These are phyloP conservation scores for Palythoa grandis DNA, from an alignment of 92 coral and sea anemone species.

Conservation along the genomic window DNA sequence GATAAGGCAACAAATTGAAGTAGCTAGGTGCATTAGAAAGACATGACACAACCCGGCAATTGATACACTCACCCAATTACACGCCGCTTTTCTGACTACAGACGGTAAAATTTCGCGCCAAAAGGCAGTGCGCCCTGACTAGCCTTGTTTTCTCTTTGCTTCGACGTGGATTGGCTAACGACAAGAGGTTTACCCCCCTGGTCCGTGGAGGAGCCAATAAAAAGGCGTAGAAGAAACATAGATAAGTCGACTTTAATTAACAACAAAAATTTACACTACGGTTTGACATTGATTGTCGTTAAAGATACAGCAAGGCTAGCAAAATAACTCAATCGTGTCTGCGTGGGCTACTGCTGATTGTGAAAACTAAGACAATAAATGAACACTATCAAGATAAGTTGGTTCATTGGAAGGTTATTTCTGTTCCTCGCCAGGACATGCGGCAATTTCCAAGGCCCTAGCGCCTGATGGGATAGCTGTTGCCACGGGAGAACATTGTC, in stretches of 20 bases:
- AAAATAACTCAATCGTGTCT: too few relatives aligned
- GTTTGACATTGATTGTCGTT: too few relatives aligned
- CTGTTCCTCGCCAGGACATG: slow-evolving; percentile 69
- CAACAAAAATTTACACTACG: too few relatives aligned
- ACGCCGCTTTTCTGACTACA: neutral
- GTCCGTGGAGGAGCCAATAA: too few relatives aligned
- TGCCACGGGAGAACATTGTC: slow-evolving; percentile 99
- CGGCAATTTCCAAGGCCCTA: slow-evolving; percentile 86
- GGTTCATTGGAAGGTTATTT: neutral
- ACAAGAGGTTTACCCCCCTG: too few relatives aligned
- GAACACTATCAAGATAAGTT: neutral
- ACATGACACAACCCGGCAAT: too few relatives aligned
- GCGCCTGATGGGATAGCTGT: slow-evolving; percentile 91
- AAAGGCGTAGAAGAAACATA: too few relatives aligned
- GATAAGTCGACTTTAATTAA: too few relatives aligned
- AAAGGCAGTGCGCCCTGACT: neutral
- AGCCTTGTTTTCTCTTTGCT: neutral
- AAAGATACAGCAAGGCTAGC: too few relatives aligned
- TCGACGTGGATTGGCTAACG: neutral
- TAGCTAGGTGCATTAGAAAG: neutral
- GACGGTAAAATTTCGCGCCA: neutral
- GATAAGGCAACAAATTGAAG: neutral
- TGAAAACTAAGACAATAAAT: too few relatives aligned
- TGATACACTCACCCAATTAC: too few relatives aligned
- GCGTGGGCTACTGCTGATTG: too few relatives aligned